These are phyloP conservation scores for Caenorhabditis sp. DNA, from an alignment of 2,888 invertebrate species.

Conservation along the genomic window DNA sequence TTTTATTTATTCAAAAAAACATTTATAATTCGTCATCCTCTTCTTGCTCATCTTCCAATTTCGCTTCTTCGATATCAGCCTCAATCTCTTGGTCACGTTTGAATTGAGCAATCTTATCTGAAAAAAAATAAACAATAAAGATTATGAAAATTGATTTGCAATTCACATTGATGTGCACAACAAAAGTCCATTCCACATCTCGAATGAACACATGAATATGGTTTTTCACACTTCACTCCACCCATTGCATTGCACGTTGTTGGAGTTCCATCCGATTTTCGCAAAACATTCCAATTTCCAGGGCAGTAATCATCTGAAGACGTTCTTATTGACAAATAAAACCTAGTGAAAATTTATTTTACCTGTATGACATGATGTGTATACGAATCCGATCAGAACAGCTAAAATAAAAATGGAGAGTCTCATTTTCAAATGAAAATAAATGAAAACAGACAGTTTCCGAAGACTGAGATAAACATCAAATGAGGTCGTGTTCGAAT, in stretches of 20 bases:
- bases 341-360: constrained; percentile 4
- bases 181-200: constrained; percentile 64
- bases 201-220: constrained; percentile 61
- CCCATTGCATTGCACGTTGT: constrained; percentile 60
- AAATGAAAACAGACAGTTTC: background rate
- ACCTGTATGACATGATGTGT: constrained; percentile 36
- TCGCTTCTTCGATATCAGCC: constrained; percentile 35
- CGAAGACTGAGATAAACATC: background rate
- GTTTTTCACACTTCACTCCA: constrained; percentile 58
- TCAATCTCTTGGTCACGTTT: constrained; percentile 37
- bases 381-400: constrained; percentile 3
- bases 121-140: background rate
- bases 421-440: background rate
- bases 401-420: too few relatives aligned
- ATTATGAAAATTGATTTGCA: background rate
- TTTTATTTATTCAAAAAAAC: background rate
- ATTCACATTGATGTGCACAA: constrained; percentile 59
- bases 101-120: constrained; percentile 34
- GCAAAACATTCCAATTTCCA: constrained; percentile 55
- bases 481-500: background rate
- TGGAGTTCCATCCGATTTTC: constrained; percentile 54
- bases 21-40: constrained; percentile 27
- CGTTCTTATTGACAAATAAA: background rate
- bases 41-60: constrained; percentile 16
- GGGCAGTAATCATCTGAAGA: constrained; percentile 62